Conservation (phyloP, 2,113 vertebrate species). For the Miniopterus natalensis region DNA sequence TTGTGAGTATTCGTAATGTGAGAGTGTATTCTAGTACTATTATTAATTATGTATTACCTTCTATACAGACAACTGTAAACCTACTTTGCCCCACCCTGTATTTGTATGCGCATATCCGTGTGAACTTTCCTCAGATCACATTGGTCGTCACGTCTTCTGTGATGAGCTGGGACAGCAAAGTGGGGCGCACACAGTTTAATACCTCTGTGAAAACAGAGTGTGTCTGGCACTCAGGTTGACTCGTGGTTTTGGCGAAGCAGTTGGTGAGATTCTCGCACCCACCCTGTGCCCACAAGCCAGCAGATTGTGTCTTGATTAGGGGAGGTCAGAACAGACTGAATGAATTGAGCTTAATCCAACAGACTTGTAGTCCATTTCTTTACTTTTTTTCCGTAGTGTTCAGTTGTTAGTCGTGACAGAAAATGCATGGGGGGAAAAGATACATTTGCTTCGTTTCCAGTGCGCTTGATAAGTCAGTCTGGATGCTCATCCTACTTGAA, state of each 20-base stretch:
- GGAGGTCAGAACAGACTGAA: background rate
- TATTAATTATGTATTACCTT: background rate
- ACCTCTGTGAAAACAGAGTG: background rate
- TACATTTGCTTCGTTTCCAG: slow-evolving; percentile 45
- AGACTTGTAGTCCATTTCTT: slow-evolving; percentile 20
- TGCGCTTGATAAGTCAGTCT: background rate
- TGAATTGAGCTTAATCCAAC: background rate
- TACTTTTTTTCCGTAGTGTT: slow-evolving; percentile 17
- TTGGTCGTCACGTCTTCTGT: background rate
- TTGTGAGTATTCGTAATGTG: background rate
- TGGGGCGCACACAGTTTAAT: background rate
- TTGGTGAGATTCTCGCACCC: background rate
- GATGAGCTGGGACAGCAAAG: background rate
- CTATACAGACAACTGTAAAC: background rate
- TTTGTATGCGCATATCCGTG: too few relatives aligned
- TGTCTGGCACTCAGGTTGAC: background rate
- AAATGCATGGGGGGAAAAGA: background rate
- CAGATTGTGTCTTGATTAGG: background rate
- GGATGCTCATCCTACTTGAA: slow-evolving; percentile 45
- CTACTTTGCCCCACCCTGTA: background rate
- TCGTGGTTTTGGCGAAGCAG: background rate
- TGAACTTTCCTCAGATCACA: background rate
- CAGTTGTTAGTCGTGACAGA: slow-evolving; percentile 28
- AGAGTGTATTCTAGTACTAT: background rate
- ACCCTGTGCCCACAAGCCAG: background rate